Evolutionary conservation across 2,797 vertebrate species (phyloP), one percentile per base, ranked within the genome.

Genomic region (Macroramphosus scolopax): DNA sequence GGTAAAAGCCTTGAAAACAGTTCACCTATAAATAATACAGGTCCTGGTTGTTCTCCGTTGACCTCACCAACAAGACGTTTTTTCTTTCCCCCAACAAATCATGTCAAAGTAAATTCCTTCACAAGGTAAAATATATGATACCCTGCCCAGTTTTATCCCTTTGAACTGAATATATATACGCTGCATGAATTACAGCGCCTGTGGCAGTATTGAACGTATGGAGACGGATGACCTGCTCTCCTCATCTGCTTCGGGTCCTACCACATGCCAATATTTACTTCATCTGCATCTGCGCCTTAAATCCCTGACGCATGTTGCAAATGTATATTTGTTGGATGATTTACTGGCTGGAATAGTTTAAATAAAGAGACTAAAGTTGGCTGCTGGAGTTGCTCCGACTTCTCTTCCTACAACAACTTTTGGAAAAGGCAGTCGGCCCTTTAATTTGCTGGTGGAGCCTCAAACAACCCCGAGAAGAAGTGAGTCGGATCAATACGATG

Each of bases 1-100:
- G 40, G 40, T 42, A 50, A 74, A 75, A 69, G 66, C 61, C 52
- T 60, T 66, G 49, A 38, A 70, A 59, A 81, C 13, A 40, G 44
- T 60, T n/a, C n/a, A n/a, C n/a, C n/a, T 51, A 58, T 45, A 40
- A 51, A 69, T 48, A 45, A 59, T 22, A 26, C 28, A 48, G n/a
- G 5, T 31, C 7, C n/a, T n/a, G 37, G 51, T 40, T 46, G 17
- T 44, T 57, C 25, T 56, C 24, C 32, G 16, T 29, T 46, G 34
- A 63, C 54, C 57, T 40, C 33, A 3, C 36, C 48, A 44, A n/a
- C 41, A 36, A n/a, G n/a, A n/a, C n/a, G n/a, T n/a, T n/a, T n/a
- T n/a, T n/a, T n/a, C n/a, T n/a, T n/a, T n/a, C n/a, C n/a, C n/a
- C n/a, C n/a, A n/a, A n/a, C n/a, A n/a, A n/a, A 38, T 47, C 14